Evolutionary conservation across 2,797 vertebrate genomes (phyloP), one percentile per base, ranked within the genome.

Genomic region (Eptatretus atami): DNA sequence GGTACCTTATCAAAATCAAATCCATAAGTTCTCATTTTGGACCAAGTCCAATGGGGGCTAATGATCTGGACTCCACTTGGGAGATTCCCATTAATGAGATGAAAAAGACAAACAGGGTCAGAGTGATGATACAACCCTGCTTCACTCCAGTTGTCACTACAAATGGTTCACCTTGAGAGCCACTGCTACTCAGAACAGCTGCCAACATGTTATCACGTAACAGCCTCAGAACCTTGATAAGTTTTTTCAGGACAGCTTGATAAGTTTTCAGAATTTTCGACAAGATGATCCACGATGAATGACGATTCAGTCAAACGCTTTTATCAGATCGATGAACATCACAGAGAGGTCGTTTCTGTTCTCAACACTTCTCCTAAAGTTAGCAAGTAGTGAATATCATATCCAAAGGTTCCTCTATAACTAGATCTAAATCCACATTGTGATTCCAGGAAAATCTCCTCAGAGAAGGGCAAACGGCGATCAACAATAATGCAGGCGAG

Each of bases 361-460:
- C 57, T 24, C 12, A 24, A 24, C 57, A 61, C 24, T 61, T 61
- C 57, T 61, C 11, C 24, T 61, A 12, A n/a, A 12, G 57, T 61
- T 61, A 12, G 9, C 57, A 11, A 10, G 10, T 24, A 10, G 57
- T 61, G 15, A 61, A 61, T n/a, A 61, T 61, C 57, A n/a, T 12
- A 24, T 61, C 57, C 57, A n/a, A 24, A 9, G 15, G 11, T 61
- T n/a, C 57, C 11, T 61, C 57, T 5, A 44, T 4, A 44, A n/a
- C 57, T 61, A 24, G 57, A 61, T 12, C 19, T 19, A 61, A 61
- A n/a, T n/a, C 57, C 57, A 61, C 57, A 61, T 12, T 61, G 55
- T 9, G 55, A 60, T 60, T 60, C 4, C 19, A 19, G 55, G 55
- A 60, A 9, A 19, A 60, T 60, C 19, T 60, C 14, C 19, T 19